These are phyloP conservation scores for Lampris megalopsis DNA, from an alignment of 2,113 vertebrate genomes.

Conservation along the genomic window DNA sequence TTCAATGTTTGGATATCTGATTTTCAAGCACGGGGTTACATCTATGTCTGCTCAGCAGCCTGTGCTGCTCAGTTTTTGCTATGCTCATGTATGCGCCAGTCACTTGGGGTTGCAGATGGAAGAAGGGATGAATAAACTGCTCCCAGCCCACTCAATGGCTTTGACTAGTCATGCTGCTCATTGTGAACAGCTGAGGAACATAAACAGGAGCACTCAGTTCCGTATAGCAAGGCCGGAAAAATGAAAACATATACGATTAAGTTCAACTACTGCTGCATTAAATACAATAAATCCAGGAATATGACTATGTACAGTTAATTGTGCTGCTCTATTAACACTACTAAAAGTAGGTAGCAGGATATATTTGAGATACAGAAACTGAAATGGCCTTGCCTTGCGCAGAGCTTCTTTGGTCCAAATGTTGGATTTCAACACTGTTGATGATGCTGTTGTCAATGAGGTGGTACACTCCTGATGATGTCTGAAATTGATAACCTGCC, in stretches of 20 bases:
- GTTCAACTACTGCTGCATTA: background rate
- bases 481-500: too few species aligned
- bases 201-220: background rate
- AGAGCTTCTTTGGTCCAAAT: too few species aligned
- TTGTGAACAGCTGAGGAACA: background rate
- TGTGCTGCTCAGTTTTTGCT: background rate
- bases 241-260: background rate
- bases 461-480: too few species aligned
- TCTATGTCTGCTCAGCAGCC: background rate
- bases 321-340: too few species aligned
- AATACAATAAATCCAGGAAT: background rate
- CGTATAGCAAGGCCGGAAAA: background rate
- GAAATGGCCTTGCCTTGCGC: too few species aligned
- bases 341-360: too few species aligned
- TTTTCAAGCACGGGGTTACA: background rate
- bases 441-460: too few species aligned
- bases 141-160: background rate
- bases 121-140: background rate
- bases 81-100: background rate
- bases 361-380: too few species aligned
- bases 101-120: background rate
- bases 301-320: background rate
- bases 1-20: background rate
- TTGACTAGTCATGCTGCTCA: background rate
- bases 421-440: too few species aligned